Conservation (phyloP, 1,140 invertebrate genomes). For the Zophobas atratus region DNA sequence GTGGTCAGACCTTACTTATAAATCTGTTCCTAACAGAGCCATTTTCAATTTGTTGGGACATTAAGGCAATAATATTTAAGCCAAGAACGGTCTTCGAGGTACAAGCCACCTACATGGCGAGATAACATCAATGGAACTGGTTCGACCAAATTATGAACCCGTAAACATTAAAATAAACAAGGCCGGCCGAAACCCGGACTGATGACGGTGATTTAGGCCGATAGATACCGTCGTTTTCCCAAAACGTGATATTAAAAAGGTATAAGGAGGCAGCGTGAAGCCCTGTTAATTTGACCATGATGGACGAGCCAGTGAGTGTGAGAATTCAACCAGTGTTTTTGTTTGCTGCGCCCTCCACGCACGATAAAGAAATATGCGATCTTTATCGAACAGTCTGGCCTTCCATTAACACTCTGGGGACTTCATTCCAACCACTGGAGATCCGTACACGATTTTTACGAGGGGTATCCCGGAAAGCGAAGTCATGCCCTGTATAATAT, state of each 20-base stretch:
- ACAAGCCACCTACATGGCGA: constrained; percentile 59
- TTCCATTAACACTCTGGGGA: constrained; percentile 38
- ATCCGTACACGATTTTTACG: background rate
- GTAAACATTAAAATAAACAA: constrained; percentile 56
- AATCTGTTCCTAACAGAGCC: constrained; percentile 41
- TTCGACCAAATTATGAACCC: constrained; percentile 56
- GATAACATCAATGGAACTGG: constrained; percentile 56
- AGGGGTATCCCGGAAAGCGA: too few relatives aligned
- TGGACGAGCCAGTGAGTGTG: constrained; percentile 42
- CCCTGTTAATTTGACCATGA: constrained; percentile 48
- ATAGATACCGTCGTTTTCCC: constrained; percentile 46
- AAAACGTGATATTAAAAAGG: constrained; percentile 49
- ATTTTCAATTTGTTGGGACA: constrained; percentile 48
- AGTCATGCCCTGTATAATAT: too few relatives aligned
- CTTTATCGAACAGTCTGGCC: constrained; percentile 38
- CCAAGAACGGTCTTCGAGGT: constrained; percentile 55
- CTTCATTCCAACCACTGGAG: background rate
- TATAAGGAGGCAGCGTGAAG: constrained; percentile 43
- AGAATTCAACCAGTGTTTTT: constrained; percentile 44
- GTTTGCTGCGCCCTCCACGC: constrained; percentile 29
- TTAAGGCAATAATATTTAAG: constrained; percentile 44
- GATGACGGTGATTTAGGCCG: constrained; percentile 44
- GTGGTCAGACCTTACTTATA: constrained; percentile 4
- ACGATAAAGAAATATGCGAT: constrained; percentile 46
- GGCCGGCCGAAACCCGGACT: constrained; percentile 33